A percentile compares a stretch with the other conserved stretches of the same genome.
Conservation (phyloP, 2,888 invertebrate genomes). For the Sturmia bella region DNA sequence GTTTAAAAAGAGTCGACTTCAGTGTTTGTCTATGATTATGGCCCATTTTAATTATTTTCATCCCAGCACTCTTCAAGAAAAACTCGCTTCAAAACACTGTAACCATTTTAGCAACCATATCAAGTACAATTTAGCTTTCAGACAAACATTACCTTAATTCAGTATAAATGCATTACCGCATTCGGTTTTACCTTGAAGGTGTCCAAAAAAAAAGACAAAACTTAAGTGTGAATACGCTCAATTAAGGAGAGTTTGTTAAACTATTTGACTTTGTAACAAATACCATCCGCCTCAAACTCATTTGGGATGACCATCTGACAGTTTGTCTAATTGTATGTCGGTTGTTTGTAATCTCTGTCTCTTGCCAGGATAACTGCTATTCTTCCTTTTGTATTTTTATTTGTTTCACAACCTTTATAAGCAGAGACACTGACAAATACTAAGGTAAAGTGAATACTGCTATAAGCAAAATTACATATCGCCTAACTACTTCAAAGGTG, state of each 20-base stretch:
- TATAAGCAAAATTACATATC: too few relatives aligned
- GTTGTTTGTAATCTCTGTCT: not conserved
- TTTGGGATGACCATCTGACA: not conserved
- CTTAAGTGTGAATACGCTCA: conserved; percentile 62
- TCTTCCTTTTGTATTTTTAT: not conserved
- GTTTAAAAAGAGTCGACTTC: too few relatives aligned
- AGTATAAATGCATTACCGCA: not conserved
- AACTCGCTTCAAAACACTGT: conserved; percentile 12
- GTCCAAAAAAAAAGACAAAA: conserved; percentile 7
- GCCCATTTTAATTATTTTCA: not conserved
- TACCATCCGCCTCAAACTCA: conserved; percentile 22
- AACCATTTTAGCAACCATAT: not conserved
- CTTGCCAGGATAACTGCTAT: conserved; percentile 19
- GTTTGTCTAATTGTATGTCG: conserved; percentile 22
- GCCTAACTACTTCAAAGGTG: too few relatives aligned
- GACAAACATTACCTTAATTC: not conserved
- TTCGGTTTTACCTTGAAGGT: conserved; percentile 28
- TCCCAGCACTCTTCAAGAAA: not conserved
- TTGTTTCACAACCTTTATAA: too few relatives aligned
- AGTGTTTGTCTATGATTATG: too few relatives aligned
- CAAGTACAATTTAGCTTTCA: not conserved
- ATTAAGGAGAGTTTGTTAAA: conserved; percentile 58
- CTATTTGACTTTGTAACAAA: conserved; percentile 43
- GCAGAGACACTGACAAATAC: too few relatives aligned
- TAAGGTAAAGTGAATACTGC: too few relatives aligned